phyloP scores from a whole-genome alignment of 2,797 vertebrate species.

The Alauda arvensis region DNA sequence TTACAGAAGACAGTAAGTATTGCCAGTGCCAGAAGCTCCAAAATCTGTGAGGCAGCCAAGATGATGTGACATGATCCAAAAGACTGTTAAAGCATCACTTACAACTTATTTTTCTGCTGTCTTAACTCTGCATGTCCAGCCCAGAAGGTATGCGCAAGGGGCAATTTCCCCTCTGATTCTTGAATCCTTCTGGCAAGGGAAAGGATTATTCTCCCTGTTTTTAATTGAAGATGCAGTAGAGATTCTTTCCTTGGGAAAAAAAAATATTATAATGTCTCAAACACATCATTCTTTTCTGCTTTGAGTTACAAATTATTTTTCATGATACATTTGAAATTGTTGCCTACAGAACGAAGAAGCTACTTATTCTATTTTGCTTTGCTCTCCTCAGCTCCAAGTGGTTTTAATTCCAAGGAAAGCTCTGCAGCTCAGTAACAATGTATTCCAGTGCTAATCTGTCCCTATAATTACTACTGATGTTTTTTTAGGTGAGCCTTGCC shows the following conservation, averaged over 20 bases:
- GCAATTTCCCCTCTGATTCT: neutral
- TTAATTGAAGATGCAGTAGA: neutral
- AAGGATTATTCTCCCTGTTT: neutral
- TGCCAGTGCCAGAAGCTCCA: neutral
- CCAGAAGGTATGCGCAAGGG: neutral
- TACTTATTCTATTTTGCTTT: neutral
- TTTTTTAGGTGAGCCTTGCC: neutral
- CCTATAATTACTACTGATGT: neutral
- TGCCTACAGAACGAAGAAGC: neutral
- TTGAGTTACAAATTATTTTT: neutral
- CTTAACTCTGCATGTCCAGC: neutral
- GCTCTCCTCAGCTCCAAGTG: neutral
- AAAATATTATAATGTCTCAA: neutral
- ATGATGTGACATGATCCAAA: neutral
- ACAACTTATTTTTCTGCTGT: neutral
- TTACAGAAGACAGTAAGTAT: neutral
- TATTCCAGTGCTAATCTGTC: neutral
- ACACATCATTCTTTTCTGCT: neutral
- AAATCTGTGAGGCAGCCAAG: neutral
- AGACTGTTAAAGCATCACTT: neutral
- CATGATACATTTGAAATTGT: neutral
- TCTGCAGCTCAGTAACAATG: neutral
- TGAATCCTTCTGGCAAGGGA: neutral
- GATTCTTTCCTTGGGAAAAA: neutral
- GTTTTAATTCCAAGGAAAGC: neutral